Evolutionary conservation across 1,140 invertebrate genomes (phyloP), one percentile per base, ranked within the genome.

Genomic region (Daktulosphaira vitifoliae): DNA sequence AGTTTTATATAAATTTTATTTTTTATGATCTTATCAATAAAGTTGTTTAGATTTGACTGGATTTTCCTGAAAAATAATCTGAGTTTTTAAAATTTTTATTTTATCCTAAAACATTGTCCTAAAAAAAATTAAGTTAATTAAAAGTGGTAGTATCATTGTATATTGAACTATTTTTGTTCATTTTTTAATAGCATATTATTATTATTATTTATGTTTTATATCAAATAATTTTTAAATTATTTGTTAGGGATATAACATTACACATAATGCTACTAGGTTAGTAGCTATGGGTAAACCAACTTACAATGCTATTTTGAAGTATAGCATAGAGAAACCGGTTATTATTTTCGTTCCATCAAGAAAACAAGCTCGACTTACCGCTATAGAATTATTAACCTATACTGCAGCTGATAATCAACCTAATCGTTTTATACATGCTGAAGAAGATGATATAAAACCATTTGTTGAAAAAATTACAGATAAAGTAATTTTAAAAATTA

Each of bases 211-310:
- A n/a, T n/a, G n/a, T n/a, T n/a, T n/a, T n/a, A n/a, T n/a, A n/a
- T n/a, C n/a, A n/a, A n/a, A n/a, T n/a, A n/a, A n/a, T n/a, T n/a
- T n/a, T n/a, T n/a, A n/a, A n/a, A n/a, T n/a, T n/a, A n/a, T n/a
- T n/a, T 69, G 69, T 16, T 78, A 90, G 80, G 94, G 96, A 11
- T 93, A 97, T 74, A 99, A 98, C 77, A 91, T 98, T 13, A 96
- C 92, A 0, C 96, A 99, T 77, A 97, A 96, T 74, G 89, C 89
- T 2, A 94, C 95, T 0, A 81, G 97, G 23, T 80, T 99, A 1
- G 86, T 96, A 2, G 92, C 96, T 0, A 99, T 99, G 97, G 88
- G 90, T 0, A 97, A 97, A 74, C 96, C 96, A 0, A 87, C 93
- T 0, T 99, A 98, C 76, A 94, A 96, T 73, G 86, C 92, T 1